Conservation (phyloP, 2,888 invertebrate genomes). For the Lithophane ornitopus region DNA sequence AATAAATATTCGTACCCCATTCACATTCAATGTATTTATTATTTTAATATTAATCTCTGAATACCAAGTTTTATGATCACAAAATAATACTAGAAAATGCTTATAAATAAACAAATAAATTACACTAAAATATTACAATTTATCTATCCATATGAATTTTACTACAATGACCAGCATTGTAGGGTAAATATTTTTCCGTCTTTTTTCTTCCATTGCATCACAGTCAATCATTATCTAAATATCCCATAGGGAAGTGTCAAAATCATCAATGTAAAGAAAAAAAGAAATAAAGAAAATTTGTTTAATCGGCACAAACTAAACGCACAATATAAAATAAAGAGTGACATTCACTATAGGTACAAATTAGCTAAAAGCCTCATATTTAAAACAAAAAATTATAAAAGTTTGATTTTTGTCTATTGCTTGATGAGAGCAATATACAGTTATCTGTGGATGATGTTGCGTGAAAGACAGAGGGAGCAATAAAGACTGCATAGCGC, state of each 20-base stretch:
- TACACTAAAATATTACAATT: conserved; percentile 3
- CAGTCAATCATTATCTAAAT: background rate
- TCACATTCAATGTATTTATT: conserved; percentile 33
- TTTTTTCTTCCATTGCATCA: background rate
- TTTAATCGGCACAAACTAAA: too few species aligned
- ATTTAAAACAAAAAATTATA: too few species aligned
- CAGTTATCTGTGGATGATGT: too few species aligned
- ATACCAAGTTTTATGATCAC: conserved; percentile 40
- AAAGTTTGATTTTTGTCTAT: too few species aligned
- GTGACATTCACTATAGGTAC: too few species aligned
- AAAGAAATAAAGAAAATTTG: too few species aligned
- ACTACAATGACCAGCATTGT: conserved; percentile 19
- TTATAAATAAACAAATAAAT: conserved; percentile 37
- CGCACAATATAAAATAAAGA: too few species aligned
- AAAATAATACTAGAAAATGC: conserved; percentile 47
- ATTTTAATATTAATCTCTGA: conserved; percentile 22
- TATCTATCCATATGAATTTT: background rate
- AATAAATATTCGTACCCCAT: conserved; percentile 27
- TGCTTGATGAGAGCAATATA: too few species aligned
- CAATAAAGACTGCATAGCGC: background rate
- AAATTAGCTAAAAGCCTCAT: too few species aligned
- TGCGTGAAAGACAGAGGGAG: background rate
- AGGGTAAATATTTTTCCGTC: too few species aligned
- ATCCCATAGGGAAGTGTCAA: background rate
- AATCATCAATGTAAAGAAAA: too few species aligned